Conservation (phyloP, 1,140 invertebrate species). For the Pentalonia nigronervosa region DNA sequence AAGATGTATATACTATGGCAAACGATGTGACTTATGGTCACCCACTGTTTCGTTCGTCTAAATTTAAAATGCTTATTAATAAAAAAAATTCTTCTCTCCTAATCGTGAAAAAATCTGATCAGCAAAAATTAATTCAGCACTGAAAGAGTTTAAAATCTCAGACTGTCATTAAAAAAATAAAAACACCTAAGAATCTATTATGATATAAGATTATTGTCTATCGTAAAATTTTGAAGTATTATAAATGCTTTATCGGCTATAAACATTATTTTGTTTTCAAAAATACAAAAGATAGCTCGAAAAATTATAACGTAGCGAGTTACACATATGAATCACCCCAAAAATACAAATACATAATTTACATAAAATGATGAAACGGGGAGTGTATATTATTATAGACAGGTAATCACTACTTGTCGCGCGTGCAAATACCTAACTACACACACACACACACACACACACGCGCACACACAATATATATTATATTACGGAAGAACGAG, state of each 20-base stretch:
- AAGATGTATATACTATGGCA: background rate
- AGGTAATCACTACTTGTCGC: background rate
- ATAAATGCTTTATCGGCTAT: background rate
- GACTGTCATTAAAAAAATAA: too few species aligned
- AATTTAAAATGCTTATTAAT: background rate
- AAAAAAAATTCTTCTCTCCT: background rate
- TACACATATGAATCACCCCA: background rate
- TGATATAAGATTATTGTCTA: background rate
- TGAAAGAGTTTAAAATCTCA: background rate
- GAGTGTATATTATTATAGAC: background rate
- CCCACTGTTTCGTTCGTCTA: background rate
- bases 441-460: too few species aligned
- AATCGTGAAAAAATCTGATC: background rate
- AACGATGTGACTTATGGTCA: background rate
- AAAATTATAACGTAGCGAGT: background rate
- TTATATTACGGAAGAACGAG: background rate
- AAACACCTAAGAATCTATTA: too few species aligned
- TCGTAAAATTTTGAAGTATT: background rate
- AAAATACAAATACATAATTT: background rate
- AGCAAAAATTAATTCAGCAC: background rate
- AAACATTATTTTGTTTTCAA: background rate
- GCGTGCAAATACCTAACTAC: background rate
- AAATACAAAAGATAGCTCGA: background rate
- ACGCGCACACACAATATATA: too few species aligned
- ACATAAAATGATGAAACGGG: background rate